Evolutionary conservation across 2,888 invertebrate genomes (phyloP).

Genomic region (Eupsilia transversa): DNA sequence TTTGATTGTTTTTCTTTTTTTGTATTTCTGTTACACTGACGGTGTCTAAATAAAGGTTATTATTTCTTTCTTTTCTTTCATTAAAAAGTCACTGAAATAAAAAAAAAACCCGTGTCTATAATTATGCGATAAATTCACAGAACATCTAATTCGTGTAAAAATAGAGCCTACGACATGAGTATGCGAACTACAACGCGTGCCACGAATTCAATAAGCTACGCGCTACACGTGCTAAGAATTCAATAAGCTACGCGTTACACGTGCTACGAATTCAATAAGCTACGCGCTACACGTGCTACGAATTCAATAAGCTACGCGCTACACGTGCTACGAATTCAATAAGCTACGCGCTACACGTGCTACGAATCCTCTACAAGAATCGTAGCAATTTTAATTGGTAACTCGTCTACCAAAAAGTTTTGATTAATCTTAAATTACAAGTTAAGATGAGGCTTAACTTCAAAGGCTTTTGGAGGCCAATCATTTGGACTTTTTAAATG

Average conservation of each 20-base stretch:
- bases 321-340: slow-evolving; percentile 61
- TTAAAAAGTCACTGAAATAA: no score
- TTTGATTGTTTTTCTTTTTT: no score
- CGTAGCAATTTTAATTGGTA: slow-evolving; percentile 66
- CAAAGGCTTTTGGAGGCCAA: slow-evolving; percentile 36
- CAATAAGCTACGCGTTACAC: slow-evolving; percentile 54
- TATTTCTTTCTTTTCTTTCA: neutral
- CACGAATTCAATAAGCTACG: no score
- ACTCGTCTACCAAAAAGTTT: slow-evolving; percentile 64
- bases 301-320: slow-evolving; percentile 55
- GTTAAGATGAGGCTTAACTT: slow-evolving; percentile 54
- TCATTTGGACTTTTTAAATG: slow-evolving; percentile 47
- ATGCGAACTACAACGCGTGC: slow-evolving; percentile 49
- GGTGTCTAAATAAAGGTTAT: no score
- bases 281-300: slow-evolving; percentile 63
- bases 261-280: slow-evolving; percentile 62
- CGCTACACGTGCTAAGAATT: slow-evolving; percentile 63
- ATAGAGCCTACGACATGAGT: slow-evolving; percentile 47
- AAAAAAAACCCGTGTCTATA: slow-evolving; percentile 4
- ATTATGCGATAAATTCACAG: slow-evolving; percentile 34
- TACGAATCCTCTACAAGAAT: slow-evolving; percentile 64
- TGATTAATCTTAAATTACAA: slow-evolving; percentile 64
- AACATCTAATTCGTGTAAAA: slow-evolving; percentile 45
- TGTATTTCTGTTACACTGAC: no score
- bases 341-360: slow-evolving; percentile 58